Conservation (phyloP, 1,140 invertebrate genomes). For the Drosophila paulistorum region DNA sequence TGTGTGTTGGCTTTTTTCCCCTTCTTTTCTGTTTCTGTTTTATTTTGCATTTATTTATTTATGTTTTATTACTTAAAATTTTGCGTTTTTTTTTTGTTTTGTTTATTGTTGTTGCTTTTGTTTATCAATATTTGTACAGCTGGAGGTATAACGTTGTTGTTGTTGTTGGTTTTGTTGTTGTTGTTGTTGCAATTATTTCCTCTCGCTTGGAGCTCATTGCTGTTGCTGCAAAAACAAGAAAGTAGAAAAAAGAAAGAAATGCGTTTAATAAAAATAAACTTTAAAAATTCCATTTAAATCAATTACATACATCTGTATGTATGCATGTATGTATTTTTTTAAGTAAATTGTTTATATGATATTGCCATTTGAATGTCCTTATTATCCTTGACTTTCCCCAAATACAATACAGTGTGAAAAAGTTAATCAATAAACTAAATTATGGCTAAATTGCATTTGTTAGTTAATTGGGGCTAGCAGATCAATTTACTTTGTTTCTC, state of each 20-base stretch:
- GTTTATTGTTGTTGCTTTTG: constrained; percentile 26
- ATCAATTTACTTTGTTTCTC: too few species aligned
- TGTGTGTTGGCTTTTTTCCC: not conserved
- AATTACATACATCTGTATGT: too few species aligned
- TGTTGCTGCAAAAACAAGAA: constrained; percentile 13
- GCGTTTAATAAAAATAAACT: not conserved
- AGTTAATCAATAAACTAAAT: too few species aligned
- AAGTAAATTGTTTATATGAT: too few species aligned
- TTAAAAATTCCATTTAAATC: too few species aligned
- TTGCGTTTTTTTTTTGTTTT: constrained; percentile 7
- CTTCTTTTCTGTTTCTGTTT: not conserved
- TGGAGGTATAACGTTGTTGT: constrained; percentile 58
- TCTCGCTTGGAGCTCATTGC: constrained; percentile 39
- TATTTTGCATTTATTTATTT: constrained; percentile 21
- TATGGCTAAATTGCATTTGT: too few species aligned
- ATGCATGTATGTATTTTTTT: too few species aligned
- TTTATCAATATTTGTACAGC: constrained; percentile 57
- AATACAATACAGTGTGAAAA: too few species aligned
- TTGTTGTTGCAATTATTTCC: constrained; percentile 22
- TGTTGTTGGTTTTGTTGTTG: constrained; percentile 9
- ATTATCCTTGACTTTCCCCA: too few species aligned
- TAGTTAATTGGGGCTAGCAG: too few species aligned
- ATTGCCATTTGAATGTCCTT: too few species aligned
- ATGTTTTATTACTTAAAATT: constrained; percentile 28
- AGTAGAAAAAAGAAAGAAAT: not conserved